These are phyloP conservation scores for Geococcyx californianus DNA, from an alignment of 2,113 vertebrate genomes.

Conservation along the genomic window DNA sequence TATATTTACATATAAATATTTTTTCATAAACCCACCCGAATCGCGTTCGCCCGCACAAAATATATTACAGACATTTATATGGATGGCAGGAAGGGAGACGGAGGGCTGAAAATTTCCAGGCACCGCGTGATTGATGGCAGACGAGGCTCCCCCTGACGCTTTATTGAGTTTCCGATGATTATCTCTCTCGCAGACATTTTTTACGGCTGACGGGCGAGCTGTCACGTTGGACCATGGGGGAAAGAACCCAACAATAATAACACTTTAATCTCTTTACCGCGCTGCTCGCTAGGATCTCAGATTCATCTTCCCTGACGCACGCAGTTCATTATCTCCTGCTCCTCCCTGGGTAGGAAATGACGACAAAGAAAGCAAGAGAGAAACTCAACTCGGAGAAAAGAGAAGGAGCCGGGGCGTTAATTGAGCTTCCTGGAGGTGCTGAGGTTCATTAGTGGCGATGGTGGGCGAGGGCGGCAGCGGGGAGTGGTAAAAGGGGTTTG, in stretches of 20 bases:
- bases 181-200: conserved; percentile 93
- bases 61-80: conserved; percentile 99
- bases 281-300: conserved; percentile 84
- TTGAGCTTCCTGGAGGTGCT: conserved; percentile 69
- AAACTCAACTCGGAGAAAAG: conserved; percentile 56
- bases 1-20: conserved; percentile 82
- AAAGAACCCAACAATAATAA: conserved; percentile 81
- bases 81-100: conserved; percentile 92
- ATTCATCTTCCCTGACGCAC: conserved; percentile 88
- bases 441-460: conserved; percentile 66
- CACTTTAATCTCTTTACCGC: conserved; percentile 87
- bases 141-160: conserved; percentile 89
- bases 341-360: conserved; percentile 83
- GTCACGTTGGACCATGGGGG: conserved; percentile 82
- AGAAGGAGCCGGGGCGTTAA: conserved; percentile 59
- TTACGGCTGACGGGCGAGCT: conserved; percentile 89
- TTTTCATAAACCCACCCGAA: conserved; percentile 80
- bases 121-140: conserved; percentile 93
- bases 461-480: conserved; percentile 6
- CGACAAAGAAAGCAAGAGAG: conserved; percentile 77
- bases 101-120: conserved; percentile 91
- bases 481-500: conserved; percentile 37
- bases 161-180: conserved; percentile 99
- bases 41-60: conserved; percentile 70
- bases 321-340: conserved; percentile 80